phyloP scores from a whole-genome alignment of 2,113 vertebrate species.

The Percopsis transmontana region DNA sequence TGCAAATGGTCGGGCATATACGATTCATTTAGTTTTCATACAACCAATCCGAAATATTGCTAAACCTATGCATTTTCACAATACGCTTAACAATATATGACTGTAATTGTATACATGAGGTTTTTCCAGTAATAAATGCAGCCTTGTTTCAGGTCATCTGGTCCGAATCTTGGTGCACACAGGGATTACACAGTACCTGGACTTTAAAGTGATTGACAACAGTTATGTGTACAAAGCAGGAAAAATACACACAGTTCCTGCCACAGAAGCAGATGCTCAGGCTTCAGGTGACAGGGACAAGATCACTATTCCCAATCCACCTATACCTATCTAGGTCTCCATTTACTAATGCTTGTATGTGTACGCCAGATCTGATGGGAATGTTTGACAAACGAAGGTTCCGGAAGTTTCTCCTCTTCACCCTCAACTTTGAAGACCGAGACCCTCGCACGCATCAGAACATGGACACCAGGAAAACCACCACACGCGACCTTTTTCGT shows the following conservation, averaged over 20 bases:
- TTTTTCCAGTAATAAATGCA: neutral
- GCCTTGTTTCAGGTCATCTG: constrained; percentile 81
- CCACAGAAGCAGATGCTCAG: constrained; percentile 88
- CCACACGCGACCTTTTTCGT: constrained; percentile 86
- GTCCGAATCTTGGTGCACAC: constrained; percentile 94
- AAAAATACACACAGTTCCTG: constrained; percentile 93
- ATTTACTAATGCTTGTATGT: neutral
- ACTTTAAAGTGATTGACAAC: constrained; percentile 95
- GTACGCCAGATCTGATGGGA: constrained; percentile 87
- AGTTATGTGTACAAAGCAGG: constrained; percentile 92
- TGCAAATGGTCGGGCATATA: constrained; percentile 60
- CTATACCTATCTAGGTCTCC: neutral
- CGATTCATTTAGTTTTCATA: neutral
- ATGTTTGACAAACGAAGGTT: constrained; percentile 95
- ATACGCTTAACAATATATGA: neutral
- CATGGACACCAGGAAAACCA: constrained; percentile 85
- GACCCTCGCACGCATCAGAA: constrained; percentile 87
- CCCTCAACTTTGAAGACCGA: constrained; percentile 85
- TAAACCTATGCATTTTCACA: neutral
- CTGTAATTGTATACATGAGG: neutral
- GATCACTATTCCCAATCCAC: neutral
- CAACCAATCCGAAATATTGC: neutral
- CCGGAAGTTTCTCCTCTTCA: constrained; percentile 88
- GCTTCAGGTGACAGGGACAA: constrained; percentile 81
- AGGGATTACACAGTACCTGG: constrained; percentile 94